Evolutionary conservation across 2,888 invertebrate species (phyloP).

Genomic region (Harmothoe impar): DNA sequence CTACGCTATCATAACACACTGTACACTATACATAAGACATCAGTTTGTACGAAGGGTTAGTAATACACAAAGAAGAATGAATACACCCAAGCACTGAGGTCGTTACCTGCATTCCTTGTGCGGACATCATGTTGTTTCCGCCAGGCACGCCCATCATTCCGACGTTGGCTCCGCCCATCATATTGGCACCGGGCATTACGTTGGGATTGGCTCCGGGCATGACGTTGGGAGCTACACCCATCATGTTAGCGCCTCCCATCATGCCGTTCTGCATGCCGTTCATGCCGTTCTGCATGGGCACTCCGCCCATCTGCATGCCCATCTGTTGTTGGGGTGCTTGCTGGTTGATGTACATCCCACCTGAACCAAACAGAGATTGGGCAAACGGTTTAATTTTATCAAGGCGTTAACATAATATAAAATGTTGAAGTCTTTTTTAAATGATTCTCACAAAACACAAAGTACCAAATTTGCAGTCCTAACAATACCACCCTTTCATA

Average conservation of each 20-base stretch:
- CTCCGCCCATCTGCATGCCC: background rate
- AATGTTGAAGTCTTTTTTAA: too few species aligned
- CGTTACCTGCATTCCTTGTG: slow-evolving; percentile 54
- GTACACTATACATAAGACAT: too few species aligned
- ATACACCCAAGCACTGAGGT: too few species aligned
- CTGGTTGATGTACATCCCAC: slow-evolving; percentile 62
- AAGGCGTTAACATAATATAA: too few species aligned
- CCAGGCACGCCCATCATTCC: slow-evolving; percentile 59
- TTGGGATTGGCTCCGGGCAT: slow-evolving; percentile 10
- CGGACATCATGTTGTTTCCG: slow-evolving; percentile 17
- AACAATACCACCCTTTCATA: too few species aligned
- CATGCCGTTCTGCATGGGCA: slow-evolving; percentile 60
- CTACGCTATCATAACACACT: too few species aligned
- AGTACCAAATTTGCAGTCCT: too few species aligned
- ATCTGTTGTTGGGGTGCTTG: background rate
- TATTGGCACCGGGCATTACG: slow-evolving; percentile 41
- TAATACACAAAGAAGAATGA: too few species aligned
- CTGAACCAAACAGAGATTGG: background rate
- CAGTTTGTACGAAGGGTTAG: too few species aligned
- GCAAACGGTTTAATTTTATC: too few species aligned
- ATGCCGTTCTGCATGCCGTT: slow-evolving; percentile 63
- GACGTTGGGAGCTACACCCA: slow-evolving; percentile 22
- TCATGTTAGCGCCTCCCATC: slow-evolving; percentile 48
- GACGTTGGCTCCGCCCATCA: slow-evolving; percentile 51
- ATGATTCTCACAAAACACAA: too few species aligned